Conservation (phyloP, 2,113 vertebrate species). For the Sminthopsis crassicaudata region DNA sequence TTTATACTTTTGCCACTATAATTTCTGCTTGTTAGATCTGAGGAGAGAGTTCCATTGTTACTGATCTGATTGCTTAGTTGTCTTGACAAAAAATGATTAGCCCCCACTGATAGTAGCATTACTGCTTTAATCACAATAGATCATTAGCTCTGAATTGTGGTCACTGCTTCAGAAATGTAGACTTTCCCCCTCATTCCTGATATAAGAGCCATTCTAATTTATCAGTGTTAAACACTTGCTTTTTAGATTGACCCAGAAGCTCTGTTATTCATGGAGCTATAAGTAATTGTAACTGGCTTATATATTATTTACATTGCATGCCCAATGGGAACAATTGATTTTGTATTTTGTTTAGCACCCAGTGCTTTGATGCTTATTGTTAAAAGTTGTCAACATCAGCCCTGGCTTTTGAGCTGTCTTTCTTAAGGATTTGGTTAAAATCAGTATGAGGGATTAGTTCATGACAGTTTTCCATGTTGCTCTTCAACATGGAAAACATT, state of each 20-base stretch:
- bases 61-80: constrained; percentile 17
- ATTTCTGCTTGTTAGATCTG: constrained; percentile 40
- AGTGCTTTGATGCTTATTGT: constrained; percentile 32
- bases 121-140: not conserved
- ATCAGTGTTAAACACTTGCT: not conserved
- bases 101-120: not conserved
- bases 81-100: not conserved
- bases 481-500: not conserved
- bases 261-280: not conserved
- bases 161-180: not conserved
- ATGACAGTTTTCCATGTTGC: not conserved
- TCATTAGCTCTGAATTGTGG: rapidly evolving
- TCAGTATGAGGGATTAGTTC: not conserved
- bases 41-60: constrained; percentile 31
- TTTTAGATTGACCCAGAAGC: not conserved
- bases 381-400: constrained; percentile 22
- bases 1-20: constrained; percentile 14
- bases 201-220: not conserved
- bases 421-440: constrained; percentile 1
- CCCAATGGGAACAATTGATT: not conserved
- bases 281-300: not conserved
- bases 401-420: not conserved
- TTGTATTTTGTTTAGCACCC: constrained; percentile 31
- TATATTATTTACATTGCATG: not conserved
- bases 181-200: not conserved